A percentile compares a stretch with the other conserved stretches of the same genome.
These are phyloP conservation scores for Vireo altiloquus DNA, from an alignment of 2,113 vertebrate species.

Conservation along the genomic window DNA sequence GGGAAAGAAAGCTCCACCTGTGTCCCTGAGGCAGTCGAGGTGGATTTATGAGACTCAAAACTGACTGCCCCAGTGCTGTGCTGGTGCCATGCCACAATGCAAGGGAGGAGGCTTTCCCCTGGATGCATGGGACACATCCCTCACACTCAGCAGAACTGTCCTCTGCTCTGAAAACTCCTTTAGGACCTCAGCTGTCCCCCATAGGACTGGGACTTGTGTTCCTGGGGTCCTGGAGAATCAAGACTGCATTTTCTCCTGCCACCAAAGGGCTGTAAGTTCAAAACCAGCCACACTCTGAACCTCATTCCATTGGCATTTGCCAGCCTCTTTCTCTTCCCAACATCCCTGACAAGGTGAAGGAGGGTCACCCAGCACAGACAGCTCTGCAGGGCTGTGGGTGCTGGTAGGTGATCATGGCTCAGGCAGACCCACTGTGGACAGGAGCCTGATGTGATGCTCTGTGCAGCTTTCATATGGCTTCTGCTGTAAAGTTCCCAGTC, in stretches of 20 bases:
- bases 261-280: fast-evolving
- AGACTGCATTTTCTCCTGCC: neutral
- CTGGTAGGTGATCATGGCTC: neutral
- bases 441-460: neutral
- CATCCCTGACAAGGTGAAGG: neutral
- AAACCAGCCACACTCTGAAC: neutral
- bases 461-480: neutral
- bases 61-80: neutral
- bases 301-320: neutral
- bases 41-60: neutral
- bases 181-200: neutral
- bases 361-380: too few species aligned
- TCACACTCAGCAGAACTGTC: neutral
- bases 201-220: fast-evolving
- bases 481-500: neutral
- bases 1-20: neutral
- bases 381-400: neutral
- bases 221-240: neutral
- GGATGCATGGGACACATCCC: neutral
- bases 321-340: neutral
- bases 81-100: neutral
- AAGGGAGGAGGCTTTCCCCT: neutral
- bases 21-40: neutral
- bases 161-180: neutral
- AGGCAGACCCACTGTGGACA: neutral